Evolutionary conservation across 2,113 vertebrate genomes (phyloP).

Genomic region (Regulus satrapa): DNA sequence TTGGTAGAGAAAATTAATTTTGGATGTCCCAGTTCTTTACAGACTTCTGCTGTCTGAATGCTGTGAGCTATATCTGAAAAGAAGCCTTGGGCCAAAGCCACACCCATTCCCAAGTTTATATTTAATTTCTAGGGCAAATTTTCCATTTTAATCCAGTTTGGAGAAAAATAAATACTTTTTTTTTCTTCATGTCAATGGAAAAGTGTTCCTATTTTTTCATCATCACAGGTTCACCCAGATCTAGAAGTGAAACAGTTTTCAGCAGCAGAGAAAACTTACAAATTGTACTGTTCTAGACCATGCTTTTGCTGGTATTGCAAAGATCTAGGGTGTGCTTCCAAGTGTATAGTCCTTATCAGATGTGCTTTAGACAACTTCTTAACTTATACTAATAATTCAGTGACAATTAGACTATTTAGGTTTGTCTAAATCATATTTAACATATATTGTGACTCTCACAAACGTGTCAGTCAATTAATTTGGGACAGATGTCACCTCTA

Average conservation of each 20-base stretch:
- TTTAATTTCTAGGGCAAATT: background rate
- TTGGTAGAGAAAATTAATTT: background rate
- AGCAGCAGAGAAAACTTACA: background rate
- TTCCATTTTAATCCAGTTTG: background rate
- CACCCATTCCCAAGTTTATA: background rate
- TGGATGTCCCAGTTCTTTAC: background rate
- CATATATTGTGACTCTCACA: background rate
- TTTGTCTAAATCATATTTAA: background rate
- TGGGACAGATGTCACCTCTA: background rate
- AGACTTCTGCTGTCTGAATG: background rate
- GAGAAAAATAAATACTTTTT: accelerated
- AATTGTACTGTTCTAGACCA: background rate
- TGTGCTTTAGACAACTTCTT: background rate
- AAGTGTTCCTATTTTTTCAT: background rate
- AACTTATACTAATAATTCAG: background rate
- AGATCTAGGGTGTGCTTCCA: background rate
- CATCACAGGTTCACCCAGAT: background rate
- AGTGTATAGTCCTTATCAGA: constrained; percentile 6
- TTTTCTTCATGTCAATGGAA: background rate
- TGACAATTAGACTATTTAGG: background rate
- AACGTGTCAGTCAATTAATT: background rate
- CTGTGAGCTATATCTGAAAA: background rate
- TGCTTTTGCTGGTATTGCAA: background rate
- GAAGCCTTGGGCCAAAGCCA: background rate
- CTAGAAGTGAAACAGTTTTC: background rate